Base-by-base conservation (phyloP, 1,140 invertebrate species). In the Apis florea region DNA sequence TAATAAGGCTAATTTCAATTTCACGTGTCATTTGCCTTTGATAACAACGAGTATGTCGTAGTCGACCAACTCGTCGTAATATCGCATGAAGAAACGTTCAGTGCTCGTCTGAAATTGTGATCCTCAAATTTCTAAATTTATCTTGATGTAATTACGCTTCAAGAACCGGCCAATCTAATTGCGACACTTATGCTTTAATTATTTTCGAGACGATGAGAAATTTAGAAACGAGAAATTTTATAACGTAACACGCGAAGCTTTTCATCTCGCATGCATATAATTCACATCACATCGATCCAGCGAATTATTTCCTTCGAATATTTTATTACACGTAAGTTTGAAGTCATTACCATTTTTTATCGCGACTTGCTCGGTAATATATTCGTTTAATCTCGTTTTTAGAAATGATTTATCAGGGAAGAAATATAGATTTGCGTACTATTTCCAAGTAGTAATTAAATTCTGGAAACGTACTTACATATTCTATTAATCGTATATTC, bases 1-100 rank as follows among this genome's bases (percentile, higher is more conserved):
- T 24, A 68, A 5, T 40, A 40, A 40, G 64, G 40, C 53, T 68
- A 58, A 69, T 68, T 77, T 68, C 75, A 77, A 68, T 77, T 77
- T 77, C 75, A 59, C 64, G 64, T 77, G 64, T 77, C 64, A 77
- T 77, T 77, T 68, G 75, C 31, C 24, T 3, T 69, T 49, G 69
- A 79, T 72, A 79, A 79, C 58, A 40, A 40, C 56, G 54, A 63
- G 47, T 69, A 47, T n/a, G n/a, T n/a, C 56, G 69, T 19, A 11
- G 4, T 19, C 21, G 12, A 40, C 15, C 53, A 15, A 40, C 4
- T 51, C 15, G 64, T n/a, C n/a, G n/a, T 47, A 47, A 63, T 58
- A 66, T 49, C n/a, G 59, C 75, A 26, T 58, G 64, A 58, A 53
- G 15, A 58, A 77, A 61, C 63, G 74, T 47, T 77, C 24, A n/a